Percentiles rank a stretch among this genome's conserved stretches.
These are phyloP conservation scores for Phlogophora meticulosa DNA, from an alignment of 2,888 invertebrate species.

Conservation along the genomic window DNA sequence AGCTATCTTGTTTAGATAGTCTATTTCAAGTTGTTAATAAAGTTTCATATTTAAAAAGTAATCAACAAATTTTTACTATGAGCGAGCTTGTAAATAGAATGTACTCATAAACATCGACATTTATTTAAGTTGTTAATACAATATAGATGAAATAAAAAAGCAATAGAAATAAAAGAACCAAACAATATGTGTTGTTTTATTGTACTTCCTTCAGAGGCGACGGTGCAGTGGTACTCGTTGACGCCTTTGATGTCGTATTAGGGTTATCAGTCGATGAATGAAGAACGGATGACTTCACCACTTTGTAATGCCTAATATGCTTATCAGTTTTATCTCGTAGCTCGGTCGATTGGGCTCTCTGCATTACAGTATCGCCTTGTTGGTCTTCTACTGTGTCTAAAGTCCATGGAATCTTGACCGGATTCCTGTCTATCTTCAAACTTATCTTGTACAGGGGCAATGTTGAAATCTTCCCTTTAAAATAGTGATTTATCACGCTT, in stretches of 20 bases:
- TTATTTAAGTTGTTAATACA: no score
- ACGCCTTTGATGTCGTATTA: neutral
- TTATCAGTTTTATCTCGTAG: conserved; percentile 14
- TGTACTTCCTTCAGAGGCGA: conserved; percentile 4
- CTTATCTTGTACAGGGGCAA: conserved; percentile 83
- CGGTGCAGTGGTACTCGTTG: neutral
- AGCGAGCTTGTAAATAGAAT: conserved; percentile 12
- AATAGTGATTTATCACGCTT: conserved; percentile 77
- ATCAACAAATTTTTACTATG: conserved; percentile 1
- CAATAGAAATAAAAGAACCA: conserved; percentile 45
- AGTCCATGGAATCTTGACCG: conserved; percentile 85
- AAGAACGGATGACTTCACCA: neutral
- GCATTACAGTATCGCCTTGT: conserved; percentile 2
- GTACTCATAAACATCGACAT: neutral
- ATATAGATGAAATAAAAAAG: conserved; percentile 30
- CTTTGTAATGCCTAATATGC: conserved; percentile 12
- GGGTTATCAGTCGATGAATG: neutral
- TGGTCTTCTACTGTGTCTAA: conserved; percentile 37
- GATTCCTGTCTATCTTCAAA: conserved; percentile 81
- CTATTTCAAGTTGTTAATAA: neutral
- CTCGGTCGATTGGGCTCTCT: conserved; percentile 3
- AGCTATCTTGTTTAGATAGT: conserved; percentile 8
- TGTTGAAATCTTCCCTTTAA: conserved; percentile 78
- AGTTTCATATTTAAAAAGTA: conserved; percentile 8
- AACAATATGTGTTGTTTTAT: conserved; percentile 47